Base-by-base conservation (phyloP, 1,140 invertebrate genomes). In the Bombus superbus region DNA sequence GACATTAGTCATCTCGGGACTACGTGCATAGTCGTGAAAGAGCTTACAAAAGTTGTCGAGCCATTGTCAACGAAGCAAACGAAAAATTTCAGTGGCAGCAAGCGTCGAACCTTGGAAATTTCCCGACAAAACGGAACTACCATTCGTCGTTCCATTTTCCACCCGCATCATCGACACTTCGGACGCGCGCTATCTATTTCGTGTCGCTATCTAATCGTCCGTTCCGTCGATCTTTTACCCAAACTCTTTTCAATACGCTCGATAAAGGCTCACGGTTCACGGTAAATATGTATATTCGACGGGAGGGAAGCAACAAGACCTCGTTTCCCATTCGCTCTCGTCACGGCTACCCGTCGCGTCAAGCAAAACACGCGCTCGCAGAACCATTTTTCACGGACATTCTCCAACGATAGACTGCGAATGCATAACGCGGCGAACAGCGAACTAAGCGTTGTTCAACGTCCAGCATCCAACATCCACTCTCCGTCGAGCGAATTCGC, bases 361-460 rank as follows among this genome's bases (percentile, higher is more conserved):
- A 64, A 40, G 40, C 57, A 42, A 84, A 88, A 88, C 42, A 57
- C 57, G 64, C 57, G 71, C 44, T 80, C 75, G 40, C 72, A 10
- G 15, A 76, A 42, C 73, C 59, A 89, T 89, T 82, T 84, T 88
- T 78, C 81, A 81, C 72, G 62, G 42, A 76, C 88, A 74, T 77
- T 72, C 53, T 53, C 42, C 85, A 62, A 77, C 71, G 81, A 88
- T 85, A 85, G 72, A 72, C 81, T 80, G 75, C 81, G 72, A 85
- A 88, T 88, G 66, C 62, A 87, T 87, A 76, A 72, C 44, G 64
- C 4, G 40, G 42, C n/a, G 42, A 72, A 73, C 75, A 73, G 8
- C 80, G 11, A 79, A 64, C 53, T 86, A 81, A 87, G 66, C 81
- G 81, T 88, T 88, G 87, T 88, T 88, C 86, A 88, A 85, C 86